phyloP scores from a whole-genome alignment of 2,888 invertebrate species.

The Dynastes grantii region DNA sequence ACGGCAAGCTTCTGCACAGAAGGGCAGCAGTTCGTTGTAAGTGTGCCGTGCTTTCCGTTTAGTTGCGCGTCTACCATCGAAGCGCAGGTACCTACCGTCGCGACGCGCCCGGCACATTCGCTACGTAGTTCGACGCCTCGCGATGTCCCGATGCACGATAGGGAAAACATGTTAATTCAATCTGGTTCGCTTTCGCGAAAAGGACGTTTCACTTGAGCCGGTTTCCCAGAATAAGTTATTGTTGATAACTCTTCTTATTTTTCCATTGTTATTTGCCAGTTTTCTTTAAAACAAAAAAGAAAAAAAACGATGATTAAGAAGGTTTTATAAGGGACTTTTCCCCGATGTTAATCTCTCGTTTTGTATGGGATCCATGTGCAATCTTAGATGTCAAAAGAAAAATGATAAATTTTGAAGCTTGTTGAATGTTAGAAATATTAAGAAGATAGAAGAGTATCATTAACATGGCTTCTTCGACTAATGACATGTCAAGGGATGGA shows the following conservation, averaged over 20 bases:
- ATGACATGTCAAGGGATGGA: conserved; percentile 55
- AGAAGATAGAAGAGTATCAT: not conserved
- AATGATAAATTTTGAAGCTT: not conserved
- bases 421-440: not conserved
- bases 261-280: conserved; percentile 14
- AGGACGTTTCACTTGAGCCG: conserved; percentile 12
- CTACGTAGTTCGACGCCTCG: conserved; percentile 40
- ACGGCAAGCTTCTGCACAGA: conserved; percentile 42
- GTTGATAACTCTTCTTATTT: conserved; percentile 19
- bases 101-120: conserved; percentile 54
- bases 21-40: conserved; percentile 45
- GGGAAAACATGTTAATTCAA: conserved; percentile 38
- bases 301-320: not conserved
- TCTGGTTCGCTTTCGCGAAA: not conserved
- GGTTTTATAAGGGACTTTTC: conserved; percentile 21
- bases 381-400: not conserved
- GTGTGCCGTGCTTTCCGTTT: conserved; percentile 55
- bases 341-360: not conserved
- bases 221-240: not conserved
- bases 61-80: conserved; percentile 62
- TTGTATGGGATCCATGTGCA: conserved; percentile 26
- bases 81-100: conserved; percentile 59
- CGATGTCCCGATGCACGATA: conserved; percentile 30
- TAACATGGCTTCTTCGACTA: conserved; percentile 53
- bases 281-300: not conserved